phyloP scores from a whole-genome alignment of 35 echinoderm and acorn worm genomes.

The Stichopus chloronotus region DNA sequence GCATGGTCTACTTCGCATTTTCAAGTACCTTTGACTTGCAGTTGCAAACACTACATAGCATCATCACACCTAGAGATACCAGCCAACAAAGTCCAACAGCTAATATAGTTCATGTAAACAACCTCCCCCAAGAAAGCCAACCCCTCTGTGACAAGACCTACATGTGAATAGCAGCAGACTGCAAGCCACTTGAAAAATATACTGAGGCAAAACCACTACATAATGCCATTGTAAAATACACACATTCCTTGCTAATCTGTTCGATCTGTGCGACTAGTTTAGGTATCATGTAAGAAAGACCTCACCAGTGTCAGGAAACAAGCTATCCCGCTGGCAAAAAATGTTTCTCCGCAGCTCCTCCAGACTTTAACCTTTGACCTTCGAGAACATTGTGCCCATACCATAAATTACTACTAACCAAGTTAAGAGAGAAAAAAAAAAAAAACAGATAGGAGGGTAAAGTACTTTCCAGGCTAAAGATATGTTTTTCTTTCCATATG shows the following conservation, averaged over 20 bases:
- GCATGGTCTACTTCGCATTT: no score
- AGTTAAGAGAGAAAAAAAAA: background rate
- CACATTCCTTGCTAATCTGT: background rate
- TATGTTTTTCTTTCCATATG: background rate
- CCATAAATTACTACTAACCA: background rate
- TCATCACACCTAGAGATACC: no score
- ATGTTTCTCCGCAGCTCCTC: background rate
- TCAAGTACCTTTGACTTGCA: no score
- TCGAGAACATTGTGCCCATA: constrained; percentile 4
- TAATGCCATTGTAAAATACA: background rate
- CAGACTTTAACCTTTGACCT: constrained; percentile 31
- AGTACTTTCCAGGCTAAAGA: background rate
- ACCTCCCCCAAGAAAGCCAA: background rate
- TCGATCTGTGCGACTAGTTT: background rate
- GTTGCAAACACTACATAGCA: no score
- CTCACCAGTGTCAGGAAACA: background rate
- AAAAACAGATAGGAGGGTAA: constrained; percentile 5
- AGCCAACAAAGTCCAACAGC: no score
- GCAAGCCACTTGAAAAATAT: no score
- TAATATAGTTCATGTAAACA: background rate
- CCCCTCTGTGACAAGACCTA: no score
- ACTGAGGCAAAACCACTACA: background rate
- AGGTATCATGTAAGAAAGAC: background rate
- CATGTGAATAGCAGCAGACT: no score
- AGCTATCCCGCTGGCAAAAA: background rate